Base-by-base conservation (phyloP, 2,888 invertebrate species). In the Caenorhabditis sp. region DNA sequence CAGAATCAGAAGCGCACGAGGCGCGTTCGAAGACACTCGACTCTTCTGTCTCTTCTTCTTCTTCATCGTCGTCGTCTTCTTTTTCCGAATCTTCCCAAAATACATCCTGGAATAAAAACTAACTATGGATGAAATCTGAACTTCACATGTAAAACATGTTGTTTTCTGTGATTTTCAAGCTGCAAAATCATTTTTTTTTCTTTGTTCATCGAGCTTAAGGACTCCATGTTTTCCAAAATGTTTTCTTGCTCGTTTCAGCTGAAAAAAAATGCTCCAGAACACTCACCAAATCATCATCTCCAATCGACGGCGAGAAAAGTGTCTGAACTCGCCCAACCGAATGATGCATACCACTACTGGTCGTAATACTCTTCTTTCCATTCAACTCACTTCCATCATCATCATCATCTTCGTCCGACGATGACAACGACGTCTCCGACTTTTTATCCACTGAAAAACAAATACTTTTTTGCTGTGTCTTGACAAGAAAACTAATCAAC, bases 31-130 rank as follows among this genome's bases (percentile, higher is more conserved):
- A 64, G n/a, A 67, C 67, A 50, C 59, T 21, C n/a, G 12, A 57
- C 23, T 59, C 62, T 38, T 56, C 66, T 17, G 31, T 58, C 1
- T 67, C 49, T 21, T 49, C 49, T 21, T 49, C 49, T 49, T 53
- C 58, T 17, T 52, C 56, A 1, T 58, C 64, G 1, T 61, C 73
- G 20, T 61, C 67, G 14, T 53, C 64, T 4, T 58, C 62, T 20
- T 49, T 52, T 5, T 67, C 64, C 1, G 63, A 62, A 12, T 59
- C 67, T 58, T 71, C 71, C n/a, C 61, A 60, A 1, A 71, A 23
- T 21, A 23, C 20, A n/a, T 60, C 60, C 43, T 43, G 43, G 43
- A 43, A 12, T 12, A n/a, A 57, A 26, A 43, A 36, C 14, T 53
- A 8, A 20, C 20, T 8, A 36, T 36, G 5, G 5, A 8, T 36